Evolutionary conservation across 2,113 vertebrate genomes (phyloP).

Genomic region (Pavo muticus): DNA sequence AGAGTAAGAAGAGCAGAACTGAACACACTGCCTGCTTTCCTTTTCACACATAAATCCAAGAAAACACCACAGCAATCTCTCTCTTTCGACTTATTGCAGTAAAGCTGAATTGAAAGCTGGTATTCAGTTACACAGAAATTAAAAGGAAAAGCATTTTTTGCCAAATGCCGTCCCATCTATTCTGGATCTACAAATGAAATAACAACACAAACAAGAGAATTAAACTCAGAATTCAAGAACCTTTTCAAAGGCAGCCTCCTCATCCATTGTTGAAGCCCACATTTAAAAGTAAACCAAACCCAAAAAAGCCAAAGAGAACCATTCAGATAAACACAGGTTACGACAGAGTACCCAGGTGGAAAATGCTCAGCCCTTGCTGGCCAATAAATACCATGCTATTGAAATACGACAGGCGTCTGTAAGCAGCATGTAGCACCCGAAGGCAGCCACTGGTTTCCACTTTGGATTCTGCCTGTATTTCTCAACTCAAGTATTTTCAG

Average conservation of each 20-base stretch:
- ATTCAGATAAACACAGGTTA: rapidly evolving
- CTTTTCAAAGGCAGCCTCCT: neutral
- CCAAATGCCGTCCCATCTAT: neutral
- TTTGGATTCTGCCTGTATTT: neutral
- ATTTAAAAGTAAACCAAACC: neutral
- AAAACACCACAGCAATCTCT: neutral
- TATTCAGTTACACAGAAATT: neutral
- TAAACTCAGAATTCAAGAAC: neutral
- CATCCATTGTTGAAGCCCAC: neutral
- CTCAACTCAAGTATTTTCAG: neutral
- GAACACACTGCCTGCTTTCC: neutral
- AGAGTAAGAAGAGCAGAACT: neutral
- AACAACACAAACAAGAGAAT: neutral
- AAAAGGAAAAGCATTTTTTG: neutral
- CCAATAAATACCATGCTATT: rapidly evolving
- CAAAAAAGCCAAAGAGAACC: neutral
- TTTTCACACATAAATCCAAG: neutral
- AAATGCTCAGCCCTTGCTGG: neutral
- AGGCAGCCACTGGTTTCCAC: rapidly evolving
- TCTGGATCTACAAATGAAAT: neutral
- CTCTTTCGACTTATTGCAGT: neutral
- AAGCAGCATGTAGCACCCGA: rapidly evolving
- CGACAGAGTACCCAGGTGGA: rapidly evolving
- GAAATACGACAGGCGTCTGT: rapidly evolving
- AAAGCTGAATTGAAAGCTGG: neutral